Evolutionary conservation across 2,797 vertebrate species (phyloP).

Genomic region (Cynodonichthys magdalenae): DNA sequence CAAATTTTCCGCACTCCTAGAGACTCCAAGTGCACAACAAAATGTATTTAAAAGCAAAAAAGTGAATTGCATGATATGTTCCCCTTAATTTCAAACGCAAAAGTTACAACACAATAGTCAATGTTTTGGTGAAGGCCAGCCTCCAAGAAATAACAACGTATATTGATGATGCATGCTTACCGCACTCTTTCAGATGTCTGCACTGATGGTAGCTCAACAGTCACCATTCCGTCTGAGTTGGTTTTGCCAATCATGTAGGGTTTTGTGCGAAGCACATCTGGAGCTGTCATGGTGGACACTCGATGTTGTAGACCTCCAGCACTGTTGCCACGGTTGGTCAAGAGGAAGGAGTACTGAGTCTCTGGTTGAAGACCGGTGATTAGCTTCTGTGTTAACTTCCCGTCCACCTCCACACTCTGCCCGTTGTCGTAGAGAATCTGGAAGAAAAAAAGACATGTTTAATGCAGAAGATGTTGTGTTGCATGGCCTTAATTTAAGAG

Average conservation of each 20-base stretch:
- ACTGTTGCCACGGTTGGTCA: conserved; percentile 97
- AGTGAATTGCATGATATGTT: too few relatives aligned
- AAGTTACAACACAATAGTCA: too few relatives aligned
- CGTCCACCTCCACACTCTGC: conserved; percentile 97
- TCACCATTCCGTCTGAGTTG: conserved; percentile 95
- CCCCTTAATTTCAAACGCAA: too few relatives aligned
- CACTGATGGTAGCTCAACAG: conserved; percentile 91
- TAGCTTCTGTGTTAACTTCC: conserved; percentile 93
- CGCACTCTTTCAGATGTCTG: conserved; percentile 92
- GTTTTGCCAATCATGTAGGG: conserved; percentile 94
- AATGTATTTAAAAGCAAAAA: too few relatives aligned
- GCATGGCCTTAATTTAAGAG: neutral
- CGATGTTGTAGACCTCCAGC: conserved; percentile 97
- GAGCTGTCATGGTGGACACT: conserved; percentile 94
- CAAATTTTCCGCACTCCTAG: too few relatives aligned
- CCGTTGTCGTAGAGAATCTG: conserved; percentile 99
- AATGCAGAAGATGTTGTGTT: neutral
- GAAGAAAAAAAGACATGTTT: conserved; percentile 3
- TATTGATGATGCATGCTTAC: conserved; percentile 64
- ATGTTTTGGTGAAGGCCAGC: neutral
- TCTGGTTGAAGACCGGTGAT: conserved; percentile 96
- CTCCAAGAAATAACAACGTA: neutral
- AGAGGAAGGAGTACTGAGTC: conserved; percentile 96
- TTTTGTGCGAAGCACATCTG: conserved; percentile 93
- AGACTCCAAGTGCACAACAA: too few relatives aligned